Conservation (phyloP, 2,888 invertebrate species). For the Achlya flavicornis region DNA sequence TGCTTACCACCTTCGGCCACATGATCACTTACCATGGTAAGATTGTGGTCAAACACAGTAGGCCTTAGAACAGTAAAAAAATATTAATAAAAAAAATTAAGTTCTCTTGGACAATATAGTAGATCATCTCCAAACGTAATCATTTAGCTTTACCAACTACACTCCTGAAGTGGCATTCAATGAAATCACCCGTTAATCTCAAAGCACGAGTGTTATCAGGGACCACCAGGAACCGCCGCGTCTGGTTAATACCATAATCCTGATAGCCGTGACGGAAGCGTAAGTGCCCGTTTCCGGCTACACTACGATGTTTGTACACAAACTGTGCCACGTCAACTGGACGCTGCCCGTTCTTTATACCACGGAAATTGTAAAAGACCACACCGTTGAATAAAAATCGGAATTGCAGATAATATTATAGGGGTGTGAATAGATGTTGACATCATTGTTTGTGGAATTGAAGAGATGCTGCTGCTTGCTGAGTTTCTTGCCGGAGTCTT, state of each 20-base stretch:
- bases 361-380: not conserved
- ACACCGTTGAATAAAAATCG: not conserved
- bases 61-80: too few species aligned
- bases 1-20: too few species aligned
- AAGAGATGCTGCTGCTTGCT: too few species aligned
- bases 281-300: conserved; percentile 54
- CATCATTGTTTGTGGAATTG: not conserved
- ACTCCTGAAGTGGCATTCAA: conserved; percentile 27
- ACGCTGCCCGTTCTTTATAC: not conserved
- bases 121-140: not conserved
- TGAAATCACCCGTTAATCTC: conserved; percentile 46
- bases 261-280: conserved; percentile 64
- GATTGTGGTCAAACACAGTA: too few species aligned
- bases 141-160: conserved; percentile 10
- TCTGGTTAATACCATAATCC: conserved; percentile 77
- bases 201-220: conserved; percentile 39
- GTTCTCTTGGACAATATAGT: too few species aligned
- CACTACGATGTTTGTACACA: conserved; percentile 24
- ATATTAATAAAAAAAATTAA: too few species aligned
- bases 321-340: conserved; percentile 17
- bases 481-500: too few species aligned
- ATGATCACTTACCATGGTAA: too few species aligned
- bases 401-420: not conserved
- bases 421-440: not conserved
- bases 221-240: conserved; percentile 62